These are phyloP conservation scores for Chaetops frenatus DNA, from an alignment of 2,113 vertebrate genomes.

Conservation along the genomic window DNA sequence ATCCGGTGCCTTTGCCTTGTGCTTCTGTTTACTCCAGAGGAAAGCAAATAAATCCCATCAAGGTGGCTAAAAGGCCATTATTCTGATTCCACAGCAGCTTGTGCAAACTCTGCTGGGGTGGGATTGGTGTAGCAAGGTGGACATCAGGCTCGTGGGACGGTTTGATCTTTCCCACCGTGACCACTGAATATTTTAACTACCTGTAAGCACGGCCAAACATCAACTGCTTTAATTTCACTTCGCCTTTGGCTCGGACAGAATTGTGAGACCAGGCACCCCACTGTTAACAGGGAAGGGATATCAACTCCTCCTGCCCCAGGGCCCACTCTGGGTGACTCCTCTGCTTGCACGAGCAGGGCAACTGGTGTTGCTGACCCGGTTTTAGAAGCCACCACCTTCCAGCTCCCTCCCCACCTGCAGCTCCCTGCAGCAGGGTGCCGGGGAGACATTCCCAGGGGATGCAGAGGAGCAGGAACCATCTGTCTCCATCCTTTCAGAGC, in stretches of 20 bases:
- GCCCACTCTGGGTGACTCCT: not conserved
- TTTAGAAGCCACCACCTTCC: not conserved
- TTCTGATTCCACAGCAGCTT: not conserved
- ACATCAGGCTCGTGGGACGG: not conserved
- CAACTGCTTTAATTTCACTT: not conserved
- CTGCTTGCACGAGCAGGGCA: not conserved
- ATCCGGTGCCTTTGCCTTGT: not conserved
- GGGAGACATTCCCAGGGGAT: not conserved
- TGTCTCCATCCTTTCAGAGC: rapidly evolving
- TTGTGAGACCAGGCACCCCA: not conserved
- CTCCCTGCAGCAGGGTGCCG: not conserved
- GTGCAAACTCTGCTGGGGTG: not conserved
- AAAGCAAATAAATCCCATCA: not conserved
- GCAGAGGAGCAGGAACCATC: not conserved
- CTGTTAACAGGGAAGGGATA: rapidly evolving
- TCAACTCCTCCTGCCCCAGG: not conserved
- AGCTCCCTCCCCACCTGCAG: not conserved
- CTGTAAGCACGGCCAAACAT: rapidly evolving
- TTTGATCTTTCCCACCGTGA: not conserved
- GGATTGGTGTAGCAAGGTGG: not conserved
- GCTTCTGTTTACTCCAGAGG: not conserved
- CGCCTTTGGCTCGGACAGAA: not conserved
- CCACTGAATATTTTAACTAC: not conserved
- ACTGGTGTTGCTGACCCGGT: not conserved
- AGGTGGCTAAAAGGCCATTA: not conserved